Percentiles rank a stretch among this genome's conserved stretches.
phyloP scores from a whole-genome alignment of 2,113 vertebrate species.

The Leptobrachium leishanense region DNA sequence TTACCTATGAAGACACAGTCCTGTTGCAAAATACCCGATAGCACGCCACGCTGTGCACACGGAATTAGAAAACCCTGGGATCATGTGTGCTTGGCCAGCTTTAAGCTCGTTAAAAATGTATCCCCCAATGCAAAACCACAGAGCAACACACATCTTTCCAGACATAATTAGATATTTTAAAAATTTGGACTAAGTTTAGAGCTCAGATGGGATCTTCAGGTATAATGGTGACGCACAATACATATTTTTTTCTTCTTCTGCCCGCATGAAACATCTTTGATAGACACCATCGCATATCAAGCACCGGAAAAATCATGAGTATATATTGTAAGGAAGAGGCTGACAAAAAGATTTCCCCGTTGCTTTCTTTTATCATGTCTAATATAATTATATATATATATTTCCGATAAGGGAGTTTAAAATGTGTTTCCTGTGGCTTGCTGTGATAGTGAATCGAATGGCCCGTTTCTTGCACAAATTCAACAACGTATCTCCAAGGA shows the following conservation, averaged over 20 bases:
- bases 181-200: neutral
- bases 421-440: constrained; percentile 25
- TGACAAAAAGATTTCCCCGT: constrained; percentile 13
- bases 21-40: too few relatives aligned
- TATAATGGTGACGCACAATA: neutral
- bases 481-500: constrained; percentile 59
- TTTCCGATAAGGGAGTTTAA: constrained; percentile 43
- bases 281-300: neutral
- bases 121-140: neutral
- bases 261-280: neutral
- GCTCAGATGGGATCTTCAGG: neutral
- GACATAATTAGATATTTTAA: constrained; percentile 7
- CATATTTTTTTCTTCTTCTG: neutral
- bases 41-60: neutral
- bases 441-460: constrained; percentile 50
- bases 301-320: neutral
- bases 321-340: constrained; percentile 33
- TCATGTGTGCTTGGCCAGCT: neutral
- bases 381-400: constrained; percentile 39
- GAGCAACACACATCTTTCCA: neutral
- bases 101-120: neutral
- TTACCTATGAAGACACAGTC: too few relatives aligned
- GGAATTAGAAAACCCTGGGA: neutral
- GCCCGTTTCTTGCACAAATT: constrained; percentile 57
- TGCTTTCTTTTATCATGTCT: constrained; percentile 20